Evolutionary conservation across 2,113 vertebrate species (phyloP).

Genomic region (Oryzias javanicus): DNA sequence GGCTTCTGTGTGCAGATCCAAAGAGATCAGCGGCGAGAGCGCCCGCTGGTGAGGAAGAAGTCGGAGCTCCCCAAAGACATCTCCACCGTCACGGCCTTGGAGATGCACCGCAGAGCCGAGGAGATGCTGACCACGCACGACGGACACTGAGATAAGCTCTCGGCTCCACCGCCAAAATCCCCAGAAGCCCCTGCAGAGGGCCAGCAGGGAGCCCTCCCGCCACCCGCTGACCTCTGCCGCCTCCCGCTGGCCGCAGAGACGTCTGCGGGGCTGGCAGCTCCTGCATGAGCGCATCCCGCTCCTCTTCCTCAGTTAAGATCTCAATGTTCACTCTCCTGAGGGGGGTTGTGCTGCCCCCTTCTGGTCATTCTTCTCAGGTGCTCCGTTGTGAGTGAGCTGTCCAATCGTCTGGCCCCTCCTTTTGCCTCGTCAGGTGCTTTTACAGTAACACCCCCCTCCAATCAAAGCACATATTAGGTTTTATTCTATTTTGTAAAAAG

Average conservation of each 20-base stretch:
- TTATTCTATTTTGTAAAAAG: not conserved
- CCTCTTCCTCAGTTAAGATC: not conserved
- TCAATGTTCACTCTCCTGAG: not conserved
- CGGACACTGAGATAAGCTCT: slow-evolving; percentile 82
- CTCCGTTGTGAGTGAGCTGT: slow-evolving; percentile 46
- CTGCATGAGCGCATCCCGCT: slow-evolving; percentile 32
- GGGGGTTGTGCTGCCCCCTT: slow-evolving; percentile 63
- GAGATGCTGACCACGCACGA: slow-evolving; percentile 87
- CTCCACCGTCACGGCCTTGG: slow-evolving; percentile 94
- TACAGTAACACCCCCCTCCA: slow-evolving; percentile 31
- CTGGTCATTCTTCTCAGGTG: slow-evolving; percentile 73
- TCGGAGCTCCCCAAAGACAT: slow-evolving; percentile 96
- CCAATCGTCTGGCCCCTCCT: slow-evolving; percentile 43
- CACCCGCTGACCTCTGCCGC: not conserved
- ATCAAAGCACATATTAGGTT: slow-evolving; percentile 14
- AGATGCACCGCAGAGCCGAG: slow-evolving; percentile 90
- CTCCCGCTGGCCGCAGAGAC: slow-evolving; percentile 10
- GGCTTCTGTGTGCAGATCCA: slow-evolving; percentile 72
- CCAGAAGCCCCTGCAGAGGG: slow-evolving; percentile 35
- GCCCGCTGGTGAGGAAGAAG: slow-evolving; percentile 90
- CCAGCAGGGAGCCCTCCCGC: slow-evolving; percentile 14
- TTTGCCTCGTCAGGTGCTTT: slow-evolving; percentile 65
- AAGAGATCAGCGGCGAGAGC: slow-evolving; percentile 89
- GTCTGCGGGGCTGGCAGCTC: slow-evolving; percentile 18
- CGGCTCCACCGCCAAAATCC: slow-evolving; percentile 35